Conservation (phyloP, 2,113 vertebrate genomes). For the Parotia lawesii region DNA sequence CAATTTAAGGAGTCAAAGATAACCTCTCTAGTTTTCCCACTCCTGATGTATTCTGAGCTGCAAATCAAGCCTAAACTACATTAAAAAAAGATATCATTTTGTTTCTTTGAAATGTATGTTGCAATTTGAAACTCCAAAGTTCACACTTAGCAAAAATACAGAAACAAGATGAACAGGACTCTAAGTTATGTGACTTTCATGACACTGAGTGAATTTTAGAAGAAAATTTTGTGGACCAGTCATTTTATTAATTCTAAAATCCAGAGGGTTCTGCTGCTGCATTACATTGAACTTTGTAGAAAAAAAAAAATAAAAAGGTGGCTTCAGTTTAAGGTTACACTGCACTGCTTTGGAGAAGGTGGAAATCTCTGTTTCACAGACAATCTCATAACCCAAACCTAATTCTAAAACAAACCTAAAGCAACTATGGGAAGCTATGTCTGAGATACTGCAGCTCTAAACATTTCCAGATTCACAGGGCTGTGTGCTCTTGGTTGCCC, state of each 20-base stretch:
- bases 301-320: no score
- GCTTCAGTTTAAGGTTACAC: neutral
- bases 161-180: neutral
- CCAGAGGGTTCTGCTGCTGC: neutral
- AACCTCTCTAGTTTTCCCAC: neutral
- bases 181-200: neutral
- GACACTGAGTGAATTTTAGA: neutral
- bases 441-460: neutral
- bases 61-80: neutral
- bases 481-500: neutral
- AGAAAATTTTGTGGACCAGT: neutral
- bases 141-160: neutral
- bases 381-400: fast-evolving
- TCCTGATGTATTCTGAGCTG: neutral
- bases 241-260: neutral
- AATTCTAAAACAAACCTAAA: neutral
- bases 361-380: neutral
- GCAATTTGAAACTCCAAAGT: neutral
- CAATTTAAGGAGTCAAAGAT: neutral
- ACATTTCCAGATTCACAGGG: neutral
- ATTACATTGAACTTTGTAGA: neutral
- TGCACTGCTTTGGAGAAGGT: neutral
- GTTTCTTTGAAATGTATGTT: neutral
- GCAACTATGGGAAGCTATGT: neutral
- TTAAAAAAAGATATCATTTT: neutral